phyloP scores from a whole-genome alignment of 2,797 vertebrate genomes.

The Gambusia yucatana region DNA sequence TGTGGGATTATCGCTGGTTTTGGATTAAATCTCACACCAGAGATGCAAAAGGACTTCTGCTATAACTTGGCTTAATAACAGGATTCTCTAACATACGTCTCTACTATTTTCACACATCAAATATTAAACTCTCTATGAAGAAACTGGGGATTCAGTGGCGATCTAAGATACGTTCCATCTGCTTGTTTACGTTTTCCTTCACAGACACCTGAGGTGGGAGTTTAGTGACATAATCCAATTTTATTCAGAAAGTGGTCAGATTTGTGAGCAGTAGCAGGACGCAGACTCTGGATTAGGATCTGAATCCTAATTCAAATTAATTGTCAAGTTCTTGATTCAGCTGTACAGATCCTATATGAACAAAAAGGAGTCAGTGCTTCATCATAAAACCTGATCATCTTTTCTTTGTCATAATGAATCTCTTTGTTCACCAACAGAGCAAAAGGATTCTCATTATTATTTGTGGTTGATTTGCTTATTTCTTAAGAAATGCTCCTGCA shows the following conservation, averaged over 20 bases:
- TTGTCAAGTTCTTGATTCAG: neutral
- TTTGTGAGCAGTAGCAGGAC: neutral
- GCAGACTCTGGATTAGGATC: neutral
- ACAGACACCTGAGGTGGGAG: neutral
- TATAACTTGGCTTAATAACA: conserved; percentile 51
- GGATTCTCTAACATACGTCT: conserved; percentile 54
- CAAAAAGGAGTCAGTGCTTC: neutral
- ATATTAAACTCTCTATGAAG: conserved; percentile 24
- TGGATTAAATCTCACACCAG: conserved; percentile 65
- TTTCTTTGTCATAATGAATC: neutral
- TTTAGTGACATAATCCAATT: neutral
- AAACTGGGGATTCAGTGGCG: conserved; percentile 7
- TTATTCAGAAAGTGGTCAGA: neutral
- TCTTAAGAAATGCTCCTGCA: neutral
- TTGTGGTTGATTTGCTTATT: neutral
- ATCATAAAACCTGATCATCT: neutral
- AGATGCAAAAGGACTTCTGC: conserved; percentile 66
- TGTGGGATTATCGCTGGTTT: conserved; percentile 57
- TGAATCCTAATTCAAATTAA: neutral
- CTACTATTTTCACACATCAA: conserved; percentile 24
- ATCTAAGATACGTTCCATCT: neutral
- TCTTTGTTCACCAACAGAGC: neutral
- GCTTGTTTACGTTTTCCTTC: neutral
- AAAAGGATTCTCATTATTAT: neutral
- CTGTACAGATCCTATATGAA: neutral